Percentiles rank a stretch among this genome's conserved stretches.
These are phyloP conservation scores for Nerophis lumbriciformis DNA, from an alignment of 2,113 vertebrate species.

Conservation along the genomic window DNA sequence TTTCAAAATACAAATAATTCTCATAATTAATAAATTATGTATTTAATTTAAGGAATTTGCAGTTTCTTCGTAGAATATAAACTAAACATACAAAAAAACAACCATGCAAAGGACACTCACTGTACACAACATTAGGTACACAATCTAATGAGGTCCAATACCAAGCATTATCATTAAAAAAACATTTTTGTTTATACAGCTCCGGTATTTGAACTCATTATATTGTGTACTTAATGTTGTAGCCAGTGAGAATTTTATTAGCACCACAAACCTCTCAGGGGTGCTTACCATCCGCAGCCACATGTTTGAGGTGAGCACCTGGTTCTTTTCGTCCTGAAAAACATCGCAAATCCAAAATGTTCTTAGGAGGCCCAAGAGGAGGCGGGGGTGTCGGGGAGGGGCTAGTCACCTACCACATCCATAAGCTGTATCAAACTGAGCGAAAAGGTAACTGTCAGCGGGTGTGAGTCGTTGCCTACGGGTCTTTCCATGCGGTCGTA, in stretches of 20 bases:
- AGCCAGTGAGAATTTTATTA: slow-evolving; percentile 7
- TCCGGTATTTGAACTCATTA: too few species aligned
- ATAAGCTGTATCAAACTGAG: slow-evolving; percentile 78
- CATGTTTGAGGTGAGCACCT: slow-evolving; percentile 75
- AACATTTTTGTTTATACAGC: too few species aligned
- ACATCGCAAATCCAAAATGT: slow-evolving; percentile 18
- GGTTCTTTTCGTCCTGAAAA: slow-evolving; percentile 79
- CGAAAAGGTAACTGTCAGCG: slow-evolving; percentile 70
- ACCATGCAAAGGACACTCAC: not conserved
- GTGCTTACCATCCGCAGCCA: slow-evolving; percentile 78
- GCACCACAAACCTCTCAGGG: slow-evolving; percentile 1
- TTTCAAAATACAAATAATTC: too few species aligned
- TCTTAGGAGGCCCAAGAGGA: not conserved
- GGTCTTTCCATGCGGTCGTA: slow-evolving; percentile 78
- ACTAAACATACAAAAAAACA: not conserved
- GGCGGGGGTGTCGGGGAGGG: not conserved
- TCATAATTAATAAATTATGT: too few species aligned
- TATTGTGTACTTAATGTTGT: not conserved
- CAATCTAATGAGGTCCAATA: not conserved
- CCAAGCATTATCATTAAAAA: not conserved
- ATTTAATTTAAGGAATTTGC: too few species aligned
- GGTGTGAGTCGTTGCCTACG: slow-evolving; percentile 73
- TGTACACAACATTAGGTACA: not conserved
- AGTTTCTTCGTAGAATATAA: too few species aligned
- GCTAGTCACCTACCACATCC: slow-evolving; percentile 71